Conservation (phyloP, 2,797 vertebrate genomes). For the Ctenopoma multispine region DNA sequence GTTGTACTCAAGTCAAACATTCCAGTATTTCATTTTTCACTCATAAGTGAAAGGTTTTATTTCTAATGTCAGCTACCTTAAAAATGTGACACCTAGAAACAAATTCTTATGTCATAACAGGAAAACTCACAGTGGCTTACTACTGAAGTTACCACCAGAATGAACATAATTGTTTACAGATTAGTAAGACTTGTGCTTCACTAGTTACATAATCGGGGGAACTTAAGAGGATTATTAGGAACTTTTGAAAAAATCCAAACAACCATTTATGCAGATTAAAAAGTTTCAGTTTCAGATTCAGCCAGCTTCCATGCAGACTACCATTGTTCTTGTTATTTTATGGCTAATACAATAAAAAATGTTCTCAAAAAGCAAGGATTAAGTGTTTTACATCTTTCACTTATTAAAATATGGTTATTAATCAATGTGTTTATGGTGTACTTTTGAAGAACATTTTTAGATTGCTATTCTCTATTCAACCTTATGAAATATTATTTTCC, state of each 20-base stretch:
- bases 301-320: neutral
- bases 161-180: slow-evolving; percentile 9
- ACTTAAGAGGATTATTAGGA: slow-evolving; percentile 25
- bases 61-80: slow-evolving; percentile 20
- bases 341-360: neutral
- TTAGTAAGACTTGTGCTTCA: slow-evolving; percentile 12
- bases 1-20: slow-evolving; percentile 1
- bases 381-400: neutral
- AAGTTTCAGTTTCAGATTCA: slow-evolving; percentile 4
- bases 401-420: neutral
- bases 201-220: slow-evolving; percentile 18
- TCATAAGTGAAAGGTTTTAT: slow-evolving; percentile 25
- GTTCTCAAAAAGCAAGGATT: neutral
- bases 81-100: slow-evolving; percentile 42
- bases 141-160: slow-evolving; percentile 12
- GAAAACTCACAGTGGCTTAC: slow-evolving; percentile 34
- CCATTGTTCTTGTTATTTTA: neutral
- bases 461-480: neutral
- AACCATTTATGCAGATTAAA: slow-evolving; percentile 2
- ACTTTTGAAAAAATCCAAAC: slow-evolving; percentile 8
- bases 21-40: slow-evolving; percentile 12
- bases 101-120: slow-evolving; percentile 35
- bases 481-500: neutral
- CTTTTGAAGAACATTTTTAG: neutral
- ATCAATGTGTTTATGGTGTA: neutral